phyloP scores from a whole-genome alignment of 2,888 invertebrate genomes.

The Cerceris rybyensis region DNA sequence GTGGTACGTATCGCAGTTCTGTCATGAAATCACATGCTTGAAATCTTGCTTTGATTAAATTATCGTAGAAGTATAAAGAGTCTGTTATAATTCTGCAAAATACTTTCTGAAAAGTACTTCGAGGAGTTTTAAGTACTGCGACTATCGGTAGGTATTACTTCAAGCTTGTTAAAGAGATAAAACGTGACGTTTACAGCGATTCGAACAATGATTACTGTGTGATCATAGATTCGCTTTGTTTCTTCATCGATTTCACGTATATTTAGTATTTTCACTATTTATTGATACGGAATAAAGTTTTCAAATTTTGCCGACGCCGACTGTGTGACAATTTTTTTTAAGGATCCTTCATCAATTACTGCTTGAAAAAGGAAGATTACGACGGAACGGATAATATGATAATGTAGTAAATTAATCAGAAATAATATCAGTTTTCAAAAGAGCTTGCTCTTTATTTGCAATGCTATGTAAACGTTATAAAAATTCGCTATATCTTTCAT shows the following conservation, averaged over 20 bases:
- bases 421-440: too few relatives aligned
- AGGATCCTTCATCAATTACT: not conserved
- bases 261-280: slow-evolving; percentile 71
- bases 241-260: slow-evolving; percentile 45
- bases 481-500: too few relatives aligned
- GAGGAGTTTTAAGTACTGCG: slow-evolving; percentile 17
- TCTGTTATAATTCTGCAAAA: not conserved
- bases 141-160: slow-evolving; percentile 45
- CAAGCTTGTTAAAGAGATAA: slow-evolving; percentile 30
- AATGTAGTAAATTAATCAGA: too few relatives aligned
- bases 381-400: too few relatives aligned
- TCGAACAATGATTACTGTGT: slow-evolving; percentile 37
- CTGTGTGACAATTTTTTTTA: slow-evolving; percentile 5
- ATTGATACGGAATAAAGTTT: slow-evolving; percentile 67
- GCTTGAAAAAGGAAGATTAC: not conserved
- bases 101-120: slow-evolving; percentile 16
- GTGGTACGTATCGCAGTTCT: not conserved
- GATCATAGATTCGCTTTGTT: slow-evolving; percentile 30
- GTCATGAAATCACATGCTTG: too few relatives aligned
- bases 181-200: slow-evolving; percentile 33
- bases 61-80: not conserved
- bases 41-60: too few relatives aligned
- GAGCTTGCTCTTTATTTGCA: too few relatives aligned
- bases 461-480: too few relatives aligned
- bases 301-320: not conserved